Evolutionary conservation across 1,140 invertebrate genomes (phyloP).

Genomic region (Temnothorax curvispinosus): DNA sequence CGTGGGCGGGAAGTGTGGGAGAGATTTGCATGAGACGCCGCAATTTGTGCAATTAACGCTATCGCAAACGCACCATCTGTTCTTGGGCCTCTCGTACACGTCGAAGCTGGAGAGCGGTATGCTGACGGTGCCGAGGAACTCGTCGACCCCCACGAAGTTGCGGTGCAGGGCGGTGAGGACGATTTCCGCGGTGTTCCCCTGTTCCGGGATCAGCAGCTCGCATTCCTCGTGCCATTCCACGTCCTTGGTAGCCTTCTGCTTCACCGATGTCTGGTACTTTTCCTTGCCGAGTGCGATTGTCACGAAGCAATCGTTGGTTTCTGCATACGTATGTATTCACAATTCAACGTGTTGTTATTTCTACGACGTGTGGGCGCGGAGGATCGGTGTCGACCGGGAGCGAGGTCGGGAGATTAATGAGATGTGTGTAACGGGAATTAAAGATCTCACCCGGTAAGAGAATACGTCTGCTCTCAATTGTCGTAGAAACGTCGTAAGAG

Average conservation of each 20-base stretch:
- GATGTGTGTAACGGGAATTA: conserved; percentile 49
- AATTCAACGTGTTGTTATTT: not conserved
- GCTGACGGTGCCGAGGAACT: conserved; percentile 94
- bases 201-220: conserved; percentile 95
- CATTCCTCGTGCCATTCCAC: conserved; percentile 98
- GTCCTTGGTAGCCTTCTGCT: conserved; percentile 93
- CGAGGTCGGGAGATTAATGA: conserved; percentile 61
- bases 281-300: conserved; percentile 97
- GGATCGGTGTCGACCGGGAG: not conserved
- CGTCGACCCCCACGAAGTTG: conserved; percentile 96
- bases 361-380: conserved; percentile 56
- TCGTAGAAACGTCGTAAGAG: not conserved
- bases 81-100: conserved; percentile 95
- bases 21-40: conserved; percentile 25
- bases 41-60: conserved; percentile 18
- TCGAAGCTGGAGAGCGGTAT: conserved; percentile 95
- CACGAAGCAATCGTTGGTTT: conserved; percentile 97
- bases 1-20: not conserved
- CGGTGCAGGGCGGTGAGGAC: conserved; percentile 94
- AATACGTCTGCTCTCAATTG: not conserved
- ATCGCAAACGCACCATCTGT: conserved; percentile 88
- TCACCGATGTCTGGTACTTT: conserved; percentile 98
- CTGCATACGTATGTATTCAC: conserved; percentile 68
- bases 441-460: conserved; percentile 31
- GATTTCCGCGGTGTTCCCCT: conserved; percentile 95